Evolutionary conservation across 2,113 vertebrate genomes (phyloP), one percentile per base, ranked within the genome.

Genomic region (Columbina picui): DNA sequence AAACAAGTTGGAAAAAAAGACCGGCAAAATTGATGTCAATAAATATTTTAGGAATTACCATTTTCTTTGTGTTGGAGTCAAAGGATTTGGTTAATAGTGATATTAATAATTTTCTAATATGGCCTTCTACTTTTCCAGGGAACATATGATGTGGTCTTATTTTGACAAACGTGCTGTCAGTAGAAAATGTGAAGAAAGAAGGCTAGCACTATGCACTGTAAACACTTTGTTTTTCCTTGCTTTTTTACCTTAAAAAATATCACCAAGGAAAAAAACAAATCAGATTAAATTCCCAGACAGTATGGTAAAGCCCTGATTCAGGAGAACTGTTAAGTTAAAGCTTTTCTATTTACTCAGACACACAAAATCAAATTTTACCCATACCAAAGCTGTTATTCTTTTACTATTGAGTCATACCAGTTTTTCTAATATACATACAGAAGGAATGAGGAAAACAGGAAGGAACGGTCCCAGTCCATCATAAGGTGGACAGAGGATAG

Each of bases 51-150:
- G 29, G 43, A 90, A 91, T 88, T 94, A 75, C 88, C 91, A 61
- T 75, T 77, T n/a, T 90, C 34, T 38, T 78, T 81, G 34, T 49
- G 16, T 50, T 18, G 10, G 59, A 95, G 53, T 56, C 64, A 76
- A 93, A 90, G n/a, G 23, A 78, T 81, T 96, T 89, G 21, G 43
- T 74, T 90, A 92, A 94, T 81, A 73, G 61, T 15, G 88, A 30
- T 85, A 93, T 88, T 90, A 82, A 82, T 91, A 13, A 91, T 85
- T 94, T 96, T 91, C 64, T 74, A 87, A 74, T 93, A 85, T 70
- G 73, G 9, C 52, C 7, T 4, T 13, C 25, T 80, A 73, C 25
- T 78, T 85, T 96, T 81, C 47, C 32, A 75, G n/a, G 25, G 39
- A 94, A 15, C 21, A 16, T 71, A 83, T 47, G 47, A 76, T 61